These are phyloP conservation scores for Eilema caniola DNA, from an alignment of 2,888 invertebrate genomes.

Conservation along the genomic window DNA sequence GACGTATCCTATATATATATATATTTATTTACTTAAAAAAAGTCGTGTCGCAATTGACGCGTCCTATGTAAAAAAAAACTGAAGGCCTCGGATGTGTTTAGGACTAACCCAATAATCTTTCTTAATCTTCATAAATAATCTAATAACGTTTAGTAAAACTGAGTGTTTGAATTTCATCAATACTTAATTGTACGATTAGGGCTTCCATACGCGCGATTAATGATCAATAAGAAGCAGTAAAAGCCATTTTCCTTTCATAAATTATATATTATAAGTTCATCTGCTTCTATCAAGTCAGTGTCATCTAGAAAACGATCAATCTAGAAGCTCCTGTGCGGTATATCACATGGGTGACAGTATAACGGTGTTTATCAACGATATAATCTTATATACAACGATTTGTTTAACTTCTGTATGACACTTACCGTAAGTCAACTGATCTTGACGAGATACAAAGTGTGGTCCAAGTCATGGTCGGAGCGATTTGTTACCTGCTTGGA, in stretches of 20 bases:
- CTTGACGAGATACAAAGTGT: constrained; percentile 53
- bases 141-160: background rate
- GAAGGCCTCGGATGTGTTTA: too few species aligned
- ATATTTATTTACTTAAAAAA: too few species aligned
- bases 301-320: constrained; percentile 15
- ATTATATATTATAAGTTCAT: too few species aligned
- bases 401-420: constrained; percentile 63
- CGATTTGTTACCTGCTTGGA: constrained; percentile 24
- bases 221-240: too few species aligned
- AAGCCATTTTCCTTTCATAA: too few species aligned
- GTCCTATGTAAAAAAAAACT: too few species aligned
- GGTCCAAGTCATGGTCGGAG: constrained; percentile 30
- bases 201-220: too few species aligned
- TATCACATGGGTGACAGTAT: constrained; percentile 36
- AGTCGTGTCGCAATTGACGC: too few species aligned
- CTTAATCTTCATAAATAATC: too few species aligned
- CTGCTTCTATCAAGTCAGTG: background rate
- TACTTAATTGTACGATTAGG: too few species aligned
- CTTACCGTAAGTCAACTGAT: constrained; percentile 68
- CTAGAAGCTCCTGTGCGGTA: constrained; percentile 17
- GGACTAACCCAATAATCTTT: too few species aligned
- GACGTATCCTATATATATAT: too few species aligned
- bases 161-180: background rate
- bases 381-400: constrained; percentile 52
- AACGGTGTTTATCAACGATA: constrained; percentile 45